These are phyloP conservation scores for Phaetusa simplex DNA, from an alignment of 2,113 vertebrate genomes.

Conservation along the genomic window DNA sequence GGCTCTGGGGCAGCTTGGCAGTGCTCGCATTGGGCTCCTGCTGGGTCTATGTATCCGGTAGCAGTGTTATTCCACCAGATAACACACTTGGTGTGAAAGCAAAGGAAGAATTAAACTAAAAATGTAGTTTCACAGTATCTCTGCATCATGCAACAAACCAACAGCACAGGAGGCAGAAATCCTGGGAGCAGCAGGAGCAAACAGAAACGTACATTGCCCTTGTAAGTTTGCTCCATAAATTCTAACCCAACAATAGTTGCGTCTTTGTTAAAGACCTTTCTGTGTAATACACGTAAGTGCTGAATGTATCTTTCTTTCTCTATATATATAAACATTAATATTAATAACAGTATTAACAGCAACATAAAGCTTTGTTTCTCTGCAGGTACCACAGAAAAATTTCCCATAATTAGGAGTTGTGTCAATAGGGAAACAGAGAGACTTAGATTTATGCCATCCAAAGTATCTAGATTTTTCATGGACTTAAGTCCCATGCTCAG, in stretches of 20 bases:
- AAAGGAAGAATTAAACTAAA: background rate
- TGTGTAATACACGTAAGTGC: background rate
- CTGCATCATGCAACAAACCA: rapidly evolving
- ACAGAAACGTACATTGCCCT: background rate
- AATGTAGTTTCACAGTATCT: background rate
- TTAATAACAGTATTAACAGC: background rate
- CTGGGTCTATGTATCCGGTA: conserved; percentile 15
- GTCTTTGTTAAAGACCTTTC: background rate
- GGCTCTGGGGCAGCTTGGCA: conserved; percentile 55
- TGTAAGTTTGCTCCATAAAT: background rate
- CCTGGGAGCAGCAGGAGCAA: background rate
- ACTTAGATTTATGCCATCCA: background rate
- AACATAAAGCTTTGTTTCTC: background rate
- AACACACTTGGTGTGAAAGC: background rate
- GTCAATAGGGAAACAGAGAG: background rate
- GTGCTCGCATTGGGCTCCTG: conserved; percentile 47
- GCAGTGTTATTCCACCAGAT: background rate
- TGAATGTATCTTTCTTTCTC: background rate
- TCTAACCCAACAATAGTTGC: background rate
- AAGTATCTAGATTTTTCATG: background rate
- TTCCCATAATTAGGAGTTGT: background rate
- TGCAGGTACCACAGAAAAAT: background rate
- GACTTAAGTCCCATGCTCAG: background rate
- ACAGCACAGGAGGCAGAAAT: background rate
- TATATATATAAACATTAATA: rapidly evolving